Evolutionary conservation across 2,888 invertebrate genomes (phyloP), one percentile per base, ranked within the genome.

Genomic region (Eledona agricola): DNA sequence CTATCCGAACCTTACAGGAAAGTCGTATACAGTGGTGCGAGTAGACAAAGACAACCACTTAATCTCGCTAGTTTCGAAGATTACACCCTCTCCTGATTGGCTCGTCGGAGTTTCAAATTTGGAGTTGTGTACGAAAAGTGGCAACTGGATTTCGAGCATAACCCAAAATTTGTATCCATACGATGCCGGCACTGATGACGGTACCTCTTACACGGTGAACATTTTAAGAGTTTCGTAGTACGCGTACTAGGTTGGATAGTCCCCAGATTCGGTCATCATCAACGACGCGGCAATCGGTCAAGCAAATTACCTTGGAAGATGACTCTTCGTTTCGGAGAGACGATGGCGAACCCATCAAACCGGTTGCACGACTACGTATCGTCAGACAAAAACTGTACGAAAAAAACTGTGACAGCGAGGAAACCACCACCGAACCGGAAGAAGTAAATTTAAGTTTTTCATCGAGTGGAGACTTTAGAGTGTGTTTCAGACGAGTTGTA

Each of bases 81-180:
- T 98, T 45, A 93, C 90, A 32, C 97, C 97, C 0, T 95, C 95
- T 0, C 97, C 97, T 0, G 97, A 97, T 76, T 97, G 97, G 97
- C 88, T 96, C 51, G 89, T 96, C 1, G 96, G 96, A 0, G 88
- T 96, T 0, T 90, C 91, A 0, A 89, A 89, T 0, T 75, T 96
- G 56, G 94, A 96, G 70, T 80, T 97, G 1, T 97, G 97, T 72
- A 81, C 88, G 52, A 70, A 80, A 1, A 93, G 96, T 75, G 94
- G 96, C 69, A 86, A 89, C 0, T 97, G 97, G 97, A 81, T 87
- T 1, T 85, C 83, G 46, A 84, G 85, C 31, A 84, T 88, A 64
- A 83, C 85, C 0, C 81, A 96, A 43, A 92, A 95, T 66, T 79
- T 97, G 11, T 94, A 89, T 72, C 96, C 97, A 0, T 94, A 91